phyloP scores from a whole-genome alignment of 1,140 invertebrate species.

The Dreissena polymorpha region DNA sequence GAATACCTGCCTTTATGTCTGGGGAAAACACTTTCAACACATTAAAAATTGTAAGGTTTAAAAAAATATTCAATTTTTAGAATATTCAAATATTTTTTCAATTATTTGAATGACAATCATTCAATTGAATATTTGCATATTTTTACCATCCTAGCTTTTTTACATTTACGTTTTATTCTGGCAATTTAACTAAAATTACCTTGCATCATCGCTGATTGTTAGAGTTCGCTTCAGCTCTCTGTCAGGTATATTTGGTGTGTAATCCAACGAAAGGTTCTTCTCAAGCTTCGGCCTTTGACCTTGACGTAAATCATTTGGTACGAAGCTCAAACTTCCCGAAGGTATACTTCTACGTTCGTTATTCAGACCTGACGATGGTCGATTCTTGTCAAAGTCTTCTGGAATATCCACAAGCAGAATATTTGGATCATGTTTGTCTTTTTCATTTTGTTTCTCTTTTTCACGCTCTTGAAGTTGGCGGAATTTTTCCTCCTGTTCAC shows the following conservation, averaged over 20 bases:
- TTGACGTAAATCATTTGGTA: constrained; percentile 60
- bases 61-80: too few species aligned
- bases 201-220: not conserved
- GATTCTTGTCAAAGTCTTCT: constrained; percentile 17
- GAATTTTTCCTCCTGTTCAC: constrained; percentile 66
- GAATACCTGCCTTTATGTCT: too few species aligned
- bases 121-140: too few species aligned
- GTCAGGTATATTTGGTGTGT: constrained; percentile 40
- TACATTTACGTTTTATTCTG: too few species aligned
- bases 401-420: constrained; percentile 29
- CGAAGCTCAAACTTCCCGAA: constrained; percentile 56
- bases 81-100: too few species aligned
- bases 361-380: constrained; percentile 54
- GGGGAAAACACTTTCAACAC: not conserved
- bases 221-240: constrained; percentile 70
- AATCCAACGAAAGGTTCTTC: constrained; percentile 58
- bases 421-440: constrained; percentile 53
- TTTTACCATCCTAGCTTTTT: too few species aligned
- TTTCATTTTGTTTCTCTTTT: constrained; percentile 56
- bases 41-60: not conserved
- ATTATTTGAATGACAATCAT: too few species aligned
- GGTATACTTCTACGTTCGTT: constrained; percentile 60
- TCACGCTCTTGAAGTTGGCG: constrained; percentile 65
- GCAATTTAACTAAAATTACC: not conserved
- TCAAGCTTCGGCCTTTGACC: constrained; percentile 57